Evolutionary conservation across 2,113 vertebrate genomes (phyloP), one percentile per base, ranked within the genome.

Genomic region (Gnathonemus echidnorhynchus): DNA sequence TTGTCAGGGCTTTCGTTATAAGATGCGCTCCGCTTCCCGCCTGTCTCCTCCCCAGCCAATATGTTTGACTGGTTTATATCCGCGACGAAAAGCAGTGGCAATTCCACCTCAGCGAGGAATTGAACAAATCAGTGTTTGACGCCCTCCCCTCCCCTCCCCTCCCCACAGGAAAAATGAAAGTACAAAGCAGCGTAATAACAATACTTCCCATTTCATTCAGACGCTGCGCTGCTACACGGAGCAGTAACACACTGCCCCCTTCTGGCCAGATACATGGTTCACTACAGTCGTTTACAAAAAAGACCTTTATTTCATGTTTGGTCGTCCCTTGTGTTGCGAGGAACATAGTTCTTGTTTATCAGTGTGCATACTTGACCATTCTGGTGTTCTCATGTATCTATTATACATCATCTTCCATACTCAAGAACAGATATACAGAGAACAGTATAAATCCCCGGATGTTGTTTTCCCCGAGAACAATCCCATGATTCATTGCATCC

Each of bases 211-310:
- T 46, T 58, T 70, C 27, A 62, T 49, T 88, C 53, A 42, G 86
- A 27, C 24, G 21, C 17, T 86, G 56, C 6, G 1, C 53, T 24
- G n/a, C 24, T 17, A 3, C 24, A 27, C 27, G 50, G 9, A 49
- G 83, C 66, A 89, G 88, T 56, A 53, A 88, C 58, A 83, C 48
- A 92, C 89, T 92, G 91, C 89, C 91, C 90, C 85, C 90, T 83
- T 8, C 27, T 90, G 91, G 87, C 52, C 52, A 50, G 52, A 52
- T 31, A 42, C 39, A 56, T 85, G 52, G 17, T 58, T 86, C 15
- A 58, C 39, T 24, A 7, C 10, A 48, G 45, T 48, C 39, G 42
- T 48, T 24, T 21, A 35, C 31, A n/a, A 80, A 42, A 6, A 39
- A 19, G 15, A 19, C 17, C 13, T 42, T 80, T 42, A 35, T 7